Evolutionary conservation across 2,888 invertebrate species (phyloP), one percentile per base, ranked within the genome.

Genomic region (Drosophila flavopinicola): DNA sequence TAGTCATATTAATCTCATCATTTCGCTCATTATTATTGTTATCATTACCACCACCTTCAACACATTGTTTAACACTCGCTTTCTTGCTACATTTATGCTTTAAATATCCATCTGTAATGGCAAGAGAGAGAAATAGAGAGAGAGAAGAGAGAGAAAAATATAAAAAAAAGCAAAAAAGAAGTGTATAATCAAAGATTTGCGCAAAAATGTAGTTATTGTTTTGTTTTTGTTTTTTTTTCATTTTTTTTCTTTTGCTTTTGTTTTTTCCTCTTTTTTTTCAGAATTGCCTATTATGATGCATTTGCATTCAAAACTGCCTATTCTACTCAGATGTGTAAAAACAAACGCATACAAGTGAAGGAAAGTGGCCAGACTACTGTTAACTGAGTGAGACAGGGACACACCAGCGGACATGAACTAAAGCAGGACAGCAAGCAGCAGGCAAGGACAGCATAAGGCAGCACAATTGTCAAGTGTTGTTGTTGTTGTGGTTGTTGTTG

Each of bases 31-130:
- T 48, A 54, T 59, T 32, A 51, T 47, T 49, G 61, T 42, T 54
- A 54, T 52, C 33, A 57, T 42, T 42, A 58, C 39, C 71, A 68
- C 45, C 75, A 54, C 45, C 69, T 48, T 51, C 59, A 69, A 37
- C 64, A 71, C 44, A 30, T 66, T 85, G 69, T 67, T 75, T 78
- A 48, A 69, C 38, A 83, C 69, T 84, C 74, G 77, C 59, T 75
- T 74, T 75, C 75, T 61, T 76, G 60, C 75, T 82, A 79, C 84
- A 48, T 75, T 84, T 88, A 83, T 84, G 83, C 76, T 80, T 88
- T 74, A 85, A 76, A 78, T 75, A 85, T 77, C 85, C 85, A 89
- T 86, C 90, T 90, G 90, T 67, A 90, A 90, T 77, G 71, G 76
- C 73, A 58, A 60, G 58, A 70, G 54, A 70, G 54, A 69, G 25